These are phyloP conservation scores for Microctonus hyperodae DNA, from an alignment of 2,888 invertebrate species.

Conservation along the genomic window DNA sequence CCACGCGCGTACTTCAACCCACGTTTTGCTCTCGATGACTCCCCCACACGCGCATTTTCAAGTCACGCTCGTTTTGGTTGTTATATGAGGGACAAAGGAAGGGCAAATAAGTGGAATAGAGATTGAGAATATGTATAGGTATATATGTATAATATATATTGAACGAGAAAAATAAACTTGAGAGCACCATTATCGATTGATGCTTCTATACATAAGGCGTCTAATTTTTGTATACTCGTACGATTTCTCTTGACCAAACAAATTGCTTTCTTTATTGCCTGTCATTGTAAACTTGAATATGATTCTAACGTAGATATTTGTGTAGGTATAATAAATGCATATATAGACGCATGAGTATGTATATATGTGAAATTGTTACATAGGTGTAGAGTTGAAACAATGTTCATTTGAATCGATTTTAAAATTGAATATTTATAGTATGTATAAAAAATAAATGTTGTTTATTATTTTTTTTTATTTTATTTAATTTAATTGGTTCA, in stretches of 20 bases:
- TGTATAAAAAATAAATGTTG: no score
- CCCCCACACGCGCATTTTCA: constrained; percentile 47
- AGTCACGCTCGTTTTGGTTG: constrained; percentile 41
- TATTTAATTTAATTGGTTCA: not conserved
- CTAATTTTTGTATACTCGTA: constrained; percentile 32
- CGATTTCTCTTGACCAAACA: constrained; percentile 24
- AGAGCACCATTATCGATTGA: not conserved
- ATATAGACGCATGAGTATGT: not conserved
- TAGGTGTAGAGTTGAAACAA: not conserved
- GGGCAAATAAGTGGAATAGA: not conserved
- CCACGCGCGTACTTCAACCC: constrained; percentile 39
- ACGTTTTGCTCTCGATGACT: constrained; percentile 49
- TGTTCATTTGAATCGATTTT: not conserved
- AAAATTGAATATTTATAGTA: no score
- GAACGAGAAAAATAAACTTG: not conserved
- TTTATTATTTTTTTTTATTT: not conserved
- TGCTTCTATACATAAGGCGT: constrained; percentile 29
- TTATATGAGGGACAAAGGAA: constrained; percentile 21
- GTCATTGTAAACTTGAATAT: constrained; percentile 17
- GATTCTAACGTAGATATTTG: not conserved
- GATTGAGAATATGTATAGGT: not conserved
- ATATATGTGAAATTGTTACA: not conserved
- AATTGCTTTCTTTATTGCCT: constrained; percentile 25
- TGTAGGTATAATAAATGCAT: not conserved
- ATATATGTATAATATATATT: no score